phyloP scores from a whole-genome alignment of 2,888 invertebrate species.

The Acanthosepion pharaonis region DNA sequence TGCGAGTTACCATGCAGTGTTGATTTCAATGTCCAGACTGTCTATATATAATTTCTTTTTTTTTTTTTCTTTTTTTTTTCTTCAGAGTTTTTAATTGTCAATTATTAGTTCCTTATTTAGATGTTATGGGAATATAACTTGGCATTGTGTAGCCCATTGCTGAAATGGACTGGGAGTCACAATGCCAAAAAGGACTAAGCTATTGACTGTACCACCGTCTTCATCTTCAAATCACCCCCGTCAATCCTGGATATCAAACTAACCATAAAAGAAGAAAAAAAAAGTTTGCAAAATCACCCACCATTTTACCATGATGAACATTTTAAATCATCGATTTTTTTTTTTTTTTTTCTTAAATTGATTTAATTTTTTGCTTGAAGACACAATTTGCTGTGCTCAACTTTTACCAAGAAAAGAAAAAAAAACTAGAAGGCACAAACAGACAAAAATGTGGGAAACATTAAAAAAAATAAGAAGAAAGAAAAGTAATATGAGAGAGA shows the following conservation, averaged over 20 bases:
- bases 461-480: too few relatives aligned
- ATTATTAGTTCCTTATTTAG: background rate
- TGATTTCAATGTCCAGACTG: too few relatives aligned
- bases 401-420: background rate
- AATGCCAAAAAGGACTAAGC: background rate
- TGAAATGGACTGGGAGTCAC: background rate
- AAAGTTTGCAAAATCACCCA: background rate
- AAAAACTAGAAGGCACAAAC: background rate
- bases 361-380: background rate
- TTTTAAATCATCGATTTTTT: too few relatives aligned
- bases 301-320: background rate
- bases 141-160: background rate
- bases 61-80: too few relatives aligned
- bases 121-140: background rate
- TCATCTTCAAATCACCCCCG: background rate
- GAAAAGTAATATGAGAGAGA: background rate
- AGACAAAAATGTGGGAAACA: too few relatives aligned
- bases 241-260: background rate
- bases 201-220: background rate
- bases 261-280: background rate
- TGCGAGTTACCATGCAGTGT: too few relatives aligned
- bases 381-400: background rate
- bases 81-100: background rate
- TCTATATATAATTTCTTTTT: too few relatives aligned
- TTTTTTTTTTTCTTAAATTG: too few relatives aligned